Base-by-base conservation (phyloP, 2,888 invertebrate species). In the Ecliptopera silaceata region DNA sequence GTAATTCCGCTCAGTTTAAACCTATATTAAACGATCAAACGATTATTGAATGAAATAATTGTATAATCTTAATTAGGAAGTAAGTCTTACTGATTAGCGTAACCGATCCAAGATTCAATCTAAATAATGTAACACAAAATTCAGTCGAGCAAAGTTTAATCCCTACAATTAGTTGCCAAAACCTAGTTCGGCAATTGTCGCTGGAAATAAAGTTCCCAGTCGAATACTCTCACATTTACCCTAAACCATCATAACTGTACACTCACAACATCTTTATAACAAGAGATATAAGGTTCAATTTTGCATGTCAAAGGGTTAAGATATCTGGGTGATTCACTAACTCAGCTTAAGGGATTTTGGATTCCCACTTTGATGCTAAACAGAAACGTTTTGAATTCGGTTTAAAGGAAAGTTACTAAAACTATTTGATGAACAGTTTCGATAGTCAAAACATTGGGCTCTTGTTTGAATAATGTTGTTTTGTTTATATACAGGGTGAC, bases 111-210 rank as follows among this genome's bases (percentile, higher is more conserved):
- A 49, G 39, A 44, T 51, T 50, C 50, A 15, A 50, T 46, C 36
- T n/a, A 36, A 51, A 48, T 52, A 57, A 48, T 17, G 34, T 36
- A 44, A 54, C 49, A 61, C 77, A 73, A 73, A 77, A 80, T 73
- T 73, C 72, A 65, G 66, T 71, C 66, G 69, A 69, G 72, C 74
- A 49, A 85, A 86, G 80, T 86, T 82, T 79, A 83, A 81, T 84
- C 79, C 74, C 75, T 75, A 84, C 84, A 86, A 88, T 88, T 87
- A 86, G 84, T 84, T 81, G 75, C 73, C 77, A 80, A 82, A 88
- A 86, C 76, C 79, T 81, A 84, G 82, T 84, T 78, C 77, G 78
- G 80, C 84, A 86, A 88, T 88, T 87, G 88, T 87, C 86, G 81
- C 84, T 80, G 72, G 71, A 85, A 86, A 87, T 86, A 86, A 87